Evolutionary conservation across 2,888 invertebrate genomes (phyloP), one percentile per base, ranked within the genome.

Genomic region (Hydrotaea diabolus): DNA sequence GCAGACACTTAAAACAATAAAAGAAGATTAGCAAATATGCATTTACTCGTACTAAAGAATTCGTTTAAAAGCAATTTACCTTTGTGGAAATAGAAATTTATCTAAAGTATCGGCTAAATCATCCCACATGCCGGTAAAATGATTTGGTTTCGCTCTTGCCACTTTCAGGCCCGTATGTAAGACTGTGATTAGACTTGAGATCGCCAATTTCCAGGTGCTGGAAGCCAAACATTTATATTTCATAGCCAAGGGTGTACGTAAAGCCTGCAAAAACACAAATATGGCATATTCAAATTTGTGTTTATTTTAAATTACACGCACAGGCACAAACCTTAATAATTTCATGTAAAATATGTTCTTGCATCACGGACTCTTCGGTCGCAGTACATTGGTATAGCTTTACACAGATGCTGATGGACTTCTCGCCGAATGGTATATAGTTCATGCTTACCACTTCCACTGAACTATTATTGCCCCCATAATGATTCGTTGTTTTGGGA

Each of bases 41-140:
- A 31, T n/a, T n/a, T n/a, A 3, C 8, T 31, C 9, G 31, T 23
- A 26, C 31, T 31, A 7, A 7, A 4, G 31, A 7, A 31, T 31
- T 2, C 31, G 31, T 4, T 31, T 31, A 31, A 31, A 31, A 7
- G n/a, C n/a, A n/a, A 4, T 31, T 31, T 92, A 96, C 96, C 95
- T 95, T 89, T 95, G 95, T 9, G 97, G 96, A 91, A 99, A 99
- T 80, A 99, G 94, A 92, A 98, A 99, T 77, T 97, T 96, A 89
- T 99, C 98, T 49, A 99, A 93, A 0, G 97, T 96, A 74, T 94
- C 94, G 0, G 97, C 97, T 80, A 99, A 93, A 88, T 96, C 96
- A 77, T 95, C 94, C 99, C 99, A 99, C 93, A 97, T 96, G 72
- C 94, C 94, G 77, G 94, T 93, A 91, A 96, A 96, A 57, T 94